Base-by-base conservation (phyloP, 2,888 invertebrate species). In the Hoplodrina blanda region DNA sequence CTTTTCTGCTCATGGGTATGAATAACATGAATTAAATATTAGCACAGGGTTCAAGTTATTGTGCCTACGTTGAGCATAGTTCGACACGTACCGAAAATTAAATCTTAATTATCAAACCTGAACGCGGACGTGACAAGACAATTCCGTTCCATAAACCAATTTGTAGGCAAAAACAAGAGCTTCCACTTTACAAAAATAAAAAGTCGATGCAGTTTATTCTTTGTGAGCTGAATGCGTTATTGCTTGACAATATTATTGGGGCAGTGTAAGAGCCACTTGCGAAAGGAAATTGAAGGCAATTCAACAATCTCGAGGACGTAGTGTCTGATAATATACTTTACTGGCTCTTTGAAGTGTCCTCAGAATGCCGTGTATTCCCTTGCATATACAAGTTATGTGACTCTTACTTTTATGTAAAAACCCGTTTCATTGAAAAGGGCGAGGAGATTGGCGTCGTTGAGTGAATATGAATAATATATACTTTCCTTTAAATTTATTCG, bases 221-320 rank as follows among this genome's bases (percentile, higher is more conserved):
- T 81, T 80, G 76, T 83, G 82, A 83, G 82, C 83, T 83, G 82
- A 83, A 82, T 81, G 80, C 81, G 76, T 85, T 86, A 79, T 88
- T 86, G 79, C 86, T 85, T 86, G 83, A 81, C 85, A 84, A 85
- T 85, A 84, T 87, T 85, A 86, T 84, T 83, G 82, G 80, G 74
- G 70, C 82, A 80, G 80, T 78, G 55, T 83, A 84, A 85, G 85
- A 83, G 86, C 83, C 86, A 85, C 87, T 90, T 84, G 80, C 69
- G 69, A 80, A 77, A 84, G 90, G 87, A 91, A 90, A 91, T 91
- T 90, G 90, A 87, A 89, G 87, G 88, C 87, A 88, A 90, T 90
- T 90, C 90, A 88, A 87, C 88, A 88, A 89, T 90, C 84, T 84
- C 81, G 84, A 78, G 80, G 80, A 82, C 80, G 81, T 83, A 88